Conservation (phyloP, 1,140 invertebrate species). For the Antheraea mylitta region DNA sequence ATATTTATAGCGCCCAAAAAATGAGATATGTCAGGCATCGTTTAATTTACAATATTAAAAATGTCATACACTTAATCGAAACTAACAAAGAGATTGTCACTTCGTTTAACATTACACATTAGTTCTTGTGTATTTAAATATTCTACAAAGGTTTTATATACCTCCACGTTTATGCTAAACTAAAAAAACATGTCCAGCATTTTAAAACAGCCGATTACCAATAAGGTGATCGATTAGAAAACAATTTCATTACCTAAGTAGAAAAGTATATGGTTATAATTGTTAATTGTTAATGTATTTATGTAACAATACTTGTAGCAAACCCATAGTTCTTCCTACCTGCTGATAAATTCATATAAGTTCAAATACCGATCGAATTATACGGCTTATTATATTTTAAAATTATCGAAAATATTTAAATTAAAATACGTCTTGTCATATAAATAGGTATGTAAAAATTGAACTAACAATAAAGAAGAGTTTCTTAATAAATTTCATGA, state of each 20-base stretch:
- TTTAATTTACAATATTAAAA: too few relatives aligned
- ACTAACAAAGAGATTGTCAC: neutral
- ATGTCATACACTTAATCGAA: too few relatives aligned
- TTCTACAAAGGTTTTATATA: neutral
- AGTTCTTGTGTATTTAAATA: neutral
- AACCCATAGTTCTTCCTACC: neutral
- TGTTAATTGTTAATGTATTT: neutral
- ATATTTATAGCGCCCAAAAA: too few relatives aligned
- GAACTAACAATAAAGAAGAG: too few relatives aligned
- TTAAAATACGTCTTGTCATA: too few relatives aligned
- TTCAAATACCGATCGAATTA: neutral
- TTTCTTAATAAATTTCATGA: too few relatives aligned
- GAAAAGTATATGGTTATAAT: neutral
- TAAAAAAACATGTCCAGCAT: neutral
- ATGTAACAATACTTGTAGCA: neutral
- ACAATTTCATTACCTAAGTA: neutral
- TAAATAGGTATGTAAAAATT: too few relatives aligned
- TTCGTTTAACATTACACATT: neutral
- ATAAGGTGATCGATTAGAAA: slow-evolving; percentile 27
- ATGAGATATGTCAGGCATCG: too few relatives aligned
- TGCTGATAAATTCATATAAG: neutral
- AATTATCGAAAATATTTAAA: too few relatives aligned
- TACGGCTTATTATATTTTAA: too few relatives aligned
- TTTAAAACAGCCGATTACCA: neutral
- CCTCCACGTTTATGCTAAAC: neutral